Conservation (phyloP, 1,140 invertebrate species). For the Sitobion miscanthi region DNA sequence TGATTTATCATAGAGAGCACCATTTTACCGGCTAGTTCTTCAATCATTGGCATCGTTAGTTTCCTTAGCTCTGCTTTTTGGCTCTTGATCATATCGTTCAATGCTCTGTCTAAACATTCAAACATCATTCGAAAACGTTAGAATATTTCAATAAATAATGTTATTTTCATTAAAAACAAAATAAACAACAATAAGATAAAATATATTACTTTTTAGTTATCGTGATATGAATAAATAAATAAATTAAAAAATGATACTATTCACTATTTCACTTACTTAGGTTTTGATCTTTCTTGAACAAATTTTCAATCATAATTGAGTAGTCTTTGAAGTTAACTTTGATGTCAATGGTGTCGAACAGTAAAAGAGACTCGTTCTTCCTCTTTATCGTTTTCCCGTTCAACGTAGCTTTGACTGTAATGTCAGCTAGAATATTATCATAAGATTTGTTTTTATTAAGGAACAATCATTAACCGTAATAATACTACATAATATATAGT, state of each 20-base stretch:
- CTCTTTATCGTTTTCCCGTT: conserved; percentile 56
- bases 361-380: conserved; percentile 58
- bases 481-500: not conserved
- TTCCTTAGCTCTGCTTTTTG: conserved; percentile 60
- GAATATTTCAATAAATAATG: not conserved
- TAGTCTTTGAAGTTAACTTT: conserved; percentile 58
- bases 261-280: conserved; percentile 56
- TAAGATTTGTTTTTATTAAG: not conserved
- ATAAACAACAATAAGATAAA: not conserved
- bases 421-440: conserved; percentile 57
- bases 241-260: no score
- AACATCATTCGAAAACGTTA: not conserved
- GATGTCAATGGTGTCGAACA: conserved; percentile 59
- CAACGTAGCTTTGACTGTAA: conserved; percentile 57
- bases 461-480: not conserved
- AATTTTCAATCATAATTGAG: conserved; percentile 59
- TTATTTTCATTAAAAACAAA: not conserved
- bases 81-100: conserved; percentile 60
- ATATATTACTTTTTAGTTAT: not conserved
- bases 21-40: conserved; percentile 58
- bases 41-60: conserved; percentile 58
- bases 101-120: conserved; percentile 58
- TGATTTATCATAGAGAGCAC: conserved; percentile 60
- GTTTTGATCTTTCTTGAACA: conserved; percentile 61
- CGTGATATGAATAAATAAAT: no score